Evolutionary conservation across 2,797 vertebrate species (phyloP), one percentile per base, ranked within the genome.

Genomic region (Anguilla anguilla): DNA sequence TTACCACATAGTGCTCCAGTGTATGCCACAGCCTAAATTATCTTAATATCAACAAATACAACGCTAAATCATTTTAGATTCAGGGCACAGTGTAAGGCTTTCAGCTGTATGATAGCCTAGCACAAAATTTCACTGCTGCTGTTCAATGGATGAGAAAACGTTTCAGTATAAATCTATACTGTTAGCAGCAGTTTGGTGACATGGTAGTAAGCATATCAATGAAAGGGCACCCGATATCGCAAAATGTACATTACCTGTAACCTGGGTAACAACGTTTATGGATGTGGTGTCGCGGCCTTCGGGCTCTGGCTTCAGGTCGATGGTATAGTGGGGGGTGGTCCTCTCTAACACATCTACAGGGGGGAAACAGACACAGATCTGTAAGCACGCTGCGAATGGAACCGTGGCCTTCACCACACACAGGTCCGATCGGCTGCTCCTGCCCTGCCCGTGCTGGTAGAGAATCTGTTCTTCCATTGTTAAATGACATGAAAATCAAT

Each of bases 171-270:
- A 74, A 35, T 31, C n/a, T 35, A 15, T 74, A 35, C 31, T 83
- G 22, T 83, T n/a, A n/a, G 39, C 10, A 51, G 22, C 22, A 51
- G 22, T 49, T 22, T 51, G 46, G 19, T 46, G 74, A 77, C 74
- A 39, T 39, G 31, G 35, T n/a, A 82, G 43, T 49, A 46, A 79
- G 6, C 28, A 82, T 82, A 51, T 25, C 22, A 59, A 3, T 17
- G 11, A 53, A 83, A 17, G 22, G 83, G 83, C 0, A 35, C 28
- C 51, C 17, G 28, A 1, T 22, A 43, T 39, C 69, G 2, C 39
- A 81, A 46, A 82, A 49, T 82, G 43, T 4, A n/a, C 25, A 59
- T 92, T 91, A 94, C 95, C 96, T 93, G 94, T 93, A 79, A 90
- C 88, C 91, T 90, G 89, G 10, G 93, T 93, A 89, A 91, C 85